A percentile compares a stretch with the other conserved stretches of the same genome.
Evolutionary conservation across 2,888 invertebrate species (phyloP).

Genomic region (Synanthedon myopaeformis): DNA sequence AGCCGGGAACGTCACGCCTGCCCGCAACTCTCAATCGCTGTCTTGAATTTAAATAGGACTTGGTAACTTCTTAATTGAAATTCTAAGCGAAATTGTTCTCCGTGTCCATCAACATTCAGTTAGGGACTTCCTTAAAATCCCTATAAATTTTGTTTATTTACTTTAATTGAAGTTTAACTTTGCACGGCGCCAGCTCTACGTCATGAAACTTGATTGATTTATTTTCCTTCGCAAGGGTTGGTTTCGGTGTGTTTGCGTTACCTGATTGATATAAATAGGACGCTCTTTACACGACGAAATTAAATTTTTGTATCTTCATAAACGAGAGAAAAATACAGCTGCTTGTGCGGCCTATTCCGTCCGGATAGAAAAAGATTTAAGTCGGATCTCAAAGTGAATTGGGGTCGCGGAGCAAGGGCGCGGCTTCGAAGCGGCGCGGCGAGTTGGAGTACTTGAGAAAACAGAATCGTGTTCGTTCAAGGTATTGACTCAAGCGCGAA

Average conservation of each 20-base stretch:
- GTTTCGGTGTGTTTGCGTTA: not conserved
- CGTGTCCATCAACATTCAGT: constrained; percentile 40
- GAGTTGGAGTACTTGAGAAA: constrained; percentile 21
- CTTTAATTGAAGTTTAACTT: constrained; percentile 11
- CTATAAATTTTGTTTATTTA: constrained; percentile 27
- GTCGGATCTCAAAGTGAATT: constrained; percentile 28
- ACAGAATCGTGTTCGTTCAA: constrained; percentile 10
- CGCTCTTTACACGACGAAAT: constrained; percentile 18
- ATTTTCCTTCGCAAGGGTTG: not conserved
- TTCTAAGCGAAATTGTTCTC: constrained; percentile 35
- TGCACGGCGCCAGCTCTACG: not conserved
- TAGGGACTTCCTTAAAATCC: constrained; percentile 26
- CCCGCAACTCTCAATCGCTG: constrained; percentile 23
- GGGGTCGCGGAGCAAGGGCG: constrained; percentile 23
- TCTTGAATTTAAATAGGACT: constrained; percentile 40
- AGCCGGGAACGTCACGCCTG: constrained; percentile 11
- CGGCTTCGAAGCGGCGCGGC: constrained; percentile 8
- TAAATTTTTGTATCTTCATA: constrained; percentile 15
- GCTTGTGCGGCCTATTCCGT: constrained; percentile 14
- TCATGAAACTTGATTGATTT: not conserved
- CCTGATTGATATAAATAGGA: not conserved
- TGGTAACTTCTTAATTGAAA: constrained; percentile 47
- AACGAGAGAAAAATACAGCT: not conserved
- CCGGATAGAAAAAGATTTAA: constrained; percentile 20
- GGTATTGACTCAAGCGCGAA: constrained; percentile 9